These are phyloP conservation scores for Semicossyphus pulcher DNA, from an alignment of 2,113 vertebrate species.

Conservation along the genomic window DNA sequence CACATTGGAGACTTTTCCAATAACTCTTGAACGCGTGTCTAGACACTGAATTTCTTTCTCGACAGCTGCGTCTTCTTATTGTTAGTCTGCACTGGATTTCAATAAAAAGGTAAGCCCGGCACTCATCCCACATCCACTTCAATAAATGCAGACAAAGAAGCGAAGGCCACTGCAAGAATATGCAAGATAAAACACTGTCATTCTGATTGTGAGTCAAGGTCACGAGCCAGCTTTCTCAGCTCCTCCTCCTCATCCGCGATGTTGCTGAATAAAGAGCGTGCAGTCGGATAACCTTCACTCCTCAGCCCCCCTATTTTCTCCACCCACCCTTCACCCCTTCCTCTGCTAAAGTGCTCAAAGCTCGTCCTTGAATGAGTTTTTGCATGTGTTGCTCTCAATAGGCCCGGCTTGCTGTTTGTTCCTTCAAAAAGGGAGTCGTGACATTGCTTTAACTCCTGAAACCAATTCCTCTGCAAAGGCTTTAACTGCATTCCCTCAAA, in stretches of 20 bases:
- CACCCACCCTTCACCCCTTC: conserved; percentile 37
- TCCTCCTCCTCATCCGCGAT: conserved; percentile 36
- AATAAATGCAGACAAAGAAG: conserved; percentile 4
- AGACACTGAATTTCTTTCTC: neutral
- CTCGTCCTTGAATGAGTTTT: conserved; percentile 34
- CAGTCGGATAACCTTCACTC: conserved; percentile 39
- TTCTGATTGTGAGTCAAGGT: conserved; percentile 35
- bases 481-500: conserved; percentile 31
- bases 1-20: conserved; percentile 11
- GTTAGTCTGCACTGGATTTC: conserved; percentile 17
- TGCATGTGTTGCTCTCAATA: conserved; percentile 22
- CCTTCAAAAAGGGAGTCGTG: conserved; percentile 2
- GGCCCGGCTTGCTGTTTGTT: neutral
- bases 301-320: conserved; percentile 3
- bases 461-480: conserved; percentile 4
- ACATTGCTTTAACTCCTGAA: conserved; percentile 20
- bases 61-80: neutral
- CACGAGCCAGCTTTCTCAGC: neutral
- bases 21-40: neutral
- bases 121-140: conserved; percentile 21
- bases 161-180: conserved; percentile 14
- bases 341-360: conserved; percentile 28
- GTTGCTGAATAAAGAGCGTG: conserved; percentile 25
- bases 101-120: neutral
- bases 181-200: conserved; percentile 25